Evolutionary conservation across 1,140 invertebrate species (phyloP).

Genomic region (Amyelois transitella): DNA sequence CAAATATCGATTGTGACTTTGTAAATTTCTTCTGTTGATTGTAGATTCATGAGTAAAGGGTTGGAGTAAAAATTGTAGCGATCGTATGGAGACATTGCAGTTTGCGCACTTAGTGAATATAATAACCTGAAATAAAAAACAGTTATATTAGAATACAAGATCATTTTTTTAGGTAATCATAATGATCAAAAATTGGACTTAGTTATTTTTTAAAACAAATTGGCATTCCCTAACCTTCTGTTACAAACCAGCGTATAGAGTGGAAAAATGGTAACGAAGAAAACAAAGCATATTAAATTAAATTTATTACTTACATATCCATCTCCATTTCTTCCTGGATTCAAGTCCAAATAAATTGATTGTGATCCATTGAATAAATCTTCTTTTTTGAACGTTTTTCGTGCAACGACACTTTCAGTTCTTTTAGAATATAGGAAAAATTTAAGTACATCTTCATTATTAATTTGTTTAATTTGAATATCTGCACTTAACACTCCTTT

Average conservation of each 20-base stretch:
- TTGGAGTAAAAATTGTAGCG: background rate
- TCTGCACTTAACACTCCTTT: background rate
- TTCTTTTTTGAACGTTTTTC: background rate
- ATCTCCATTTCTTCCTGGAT: background rate
- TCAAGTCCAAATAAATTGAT: background rate
- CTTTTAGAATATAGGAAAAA: background rate
- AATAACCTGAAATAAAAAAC: background rate
- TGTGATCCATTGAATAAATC: background rate
- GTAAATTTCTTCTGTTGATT: no score
- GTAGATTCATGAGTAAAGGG: no score
- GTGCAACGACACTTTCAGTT: background rate
- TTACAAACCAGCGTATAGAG: no score
- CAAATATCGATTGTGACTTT: no score
- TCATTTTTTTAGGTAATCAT: no score
- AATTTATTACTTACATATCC: background rate
- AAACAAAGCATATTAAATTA: no score
- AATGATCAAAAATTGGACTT: no score
- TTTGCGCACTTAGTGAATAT: background rate
- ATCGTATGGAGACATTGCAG: background rate
- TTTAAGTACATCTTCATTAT: background rate
- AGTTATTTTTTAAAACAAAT: no score
- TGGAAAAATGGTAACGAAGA: no score
- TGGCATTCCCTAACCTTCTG: no score
- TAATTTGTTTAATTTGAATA: background rate
- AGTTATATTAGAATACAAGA: background rate